phyloP scores from a whole-genome alignment of 2,888 invertebrate genomes.

The Synanthedon formicaeformis region DNA sequence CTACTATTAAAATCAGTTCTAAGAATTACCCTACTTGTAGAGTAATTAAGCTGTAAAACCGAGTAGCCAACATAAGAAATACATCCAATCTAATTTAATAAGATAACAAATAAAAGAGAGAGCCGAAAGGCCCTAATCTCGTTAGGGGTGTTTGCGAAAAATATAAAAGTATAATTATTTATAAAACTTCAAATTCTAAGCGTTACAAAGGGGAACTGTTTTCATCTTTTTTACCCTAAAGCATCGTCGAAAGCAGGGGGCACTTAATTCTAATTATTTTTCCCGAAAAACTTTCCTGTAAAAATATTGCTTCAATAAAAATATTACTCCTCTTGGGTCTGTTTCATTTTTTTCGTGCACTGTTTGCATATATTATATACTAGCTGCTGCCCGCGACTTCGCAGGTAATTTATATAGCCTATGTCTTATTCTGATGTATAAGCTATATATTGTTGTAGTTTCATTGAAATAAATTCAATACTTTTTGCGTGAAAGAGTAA shows the following conservation, averaged over 20 bases:
- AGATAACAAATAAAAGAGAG: conserved; percentile 16
- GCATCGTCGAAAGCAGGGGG: conserved; percentile 31
- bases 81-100: neutral
- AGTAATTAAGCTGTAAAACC: too few species aligned
- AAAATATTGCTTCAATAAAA: conserved; percentile 5
- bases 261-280: conserved; percentile 57
- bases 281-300: conserved; percentile 49
- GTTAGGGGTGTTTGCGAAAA: conserved; percentile 52
- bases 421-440: too few species aligned
- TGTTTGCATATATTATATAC: too few species aligned
- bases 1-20: too few species aligned
- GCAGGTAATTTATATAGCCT: too few species aligned
- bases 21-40: too few species aligned
- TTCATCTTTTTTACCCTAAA: conserved; percentile 5
- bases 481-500: too few species aligned
- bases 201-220: conserved; percentile 25
- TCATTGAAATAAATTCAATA: too few species aligned
- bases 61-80: neutral
- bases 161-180: conserved; percentile 54
- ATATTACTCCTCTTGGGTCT: neutral
- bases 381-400: too few species aligned
- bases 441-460: too few species aligned
- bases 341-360: too few species aligned
- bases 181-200: conserved; percentile 28
- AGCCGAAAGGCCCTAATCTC: conserved; percentile 42